Evolutionary conservation across 2,888 invertebrate species (phyloP).

Genomic region (Metopia argyrocephala): DNA sequence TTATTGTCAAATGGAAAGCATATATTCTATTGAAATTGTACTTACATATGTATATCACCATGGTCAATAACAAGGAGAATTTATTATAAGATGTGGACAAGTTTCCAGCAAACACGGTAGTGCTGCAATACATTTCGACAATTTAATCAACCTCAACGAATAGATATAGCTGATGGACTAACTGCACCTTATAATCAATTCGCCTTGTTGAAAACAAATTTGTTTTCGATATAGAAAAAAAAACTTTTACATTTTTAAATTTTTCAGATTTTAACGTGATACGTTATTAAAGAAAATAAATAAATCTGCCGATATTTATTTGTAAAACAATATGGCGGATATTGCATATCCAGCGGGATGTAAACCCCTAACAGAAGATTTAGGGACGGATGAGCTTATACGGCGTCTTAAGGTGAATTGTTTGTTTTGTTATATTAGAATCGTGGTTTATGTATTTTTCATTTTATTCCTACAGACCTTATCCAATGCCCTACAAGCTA

Average conservation of each 20-base stretch:
- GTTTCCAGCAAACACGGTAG: no score
- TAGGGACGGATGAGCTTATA: conserved; percentile 97
- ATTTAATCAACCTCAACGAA: no score
- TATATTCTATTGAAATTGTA: no score
- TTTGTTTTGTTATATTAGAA: not conserved
- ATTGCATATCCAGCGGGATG: conserved; percentile 97
- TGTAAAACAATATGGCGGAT: conserved; percentile 83
- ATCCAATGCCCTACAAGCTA: conserved; percentile 96
- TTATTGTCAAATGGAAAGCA: no score
- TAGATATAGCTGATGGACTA: no score
- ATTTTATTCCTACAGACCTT: conserved; percentile 82
- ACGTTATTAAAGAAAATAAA: not conserved
- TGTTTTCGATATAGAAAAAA: no score
- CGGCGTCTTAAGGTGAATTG: conserved; percentile 90
- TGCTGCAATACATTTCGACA: no score
- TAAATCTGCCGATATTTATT: conserved; percentile 53
- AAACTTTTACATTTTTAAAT: not conserved
- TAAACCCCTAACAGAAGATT: conserved; percentile 95
- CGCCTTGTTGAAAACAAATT: no score
- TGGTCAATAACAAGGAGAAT: no score
- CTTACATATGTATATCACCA: no score
- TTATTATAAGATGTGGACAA: no score
- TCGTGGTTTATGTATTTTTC: not conserved
- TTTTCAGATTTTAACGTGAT: conserved; percentile 3
- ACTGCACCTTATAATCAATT: no score